Conservation (phyloP, 1,140 invertebrate genomes). For the Geopemphigus sp. region DNA sequence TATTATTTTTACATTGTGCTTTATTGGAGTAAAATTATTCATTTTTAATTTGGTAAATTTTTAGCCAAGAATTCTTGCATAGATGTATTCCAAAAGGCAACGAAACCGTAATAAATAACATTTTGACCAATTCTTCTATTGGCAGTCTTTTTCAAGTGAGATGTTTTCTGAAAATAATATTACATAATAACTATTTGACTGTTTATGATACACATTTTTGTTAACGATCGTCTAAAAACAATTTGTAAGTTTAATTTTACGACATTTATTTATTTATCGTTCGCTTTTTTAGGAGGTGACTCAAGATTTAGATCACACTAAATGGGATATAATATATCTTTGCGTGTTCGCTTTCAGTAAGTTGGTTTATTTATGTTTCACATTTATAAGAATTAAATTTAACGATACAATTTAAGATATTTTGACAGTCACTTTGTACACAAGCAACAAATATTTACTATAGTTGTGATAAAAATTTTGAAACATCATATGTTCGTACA, state of each 20-base stretch:
- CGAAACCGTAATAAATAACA: constrained; percentile 55
- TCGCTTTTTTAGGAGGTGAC: constrained; percentile 60
- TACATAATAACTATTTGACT: no score
- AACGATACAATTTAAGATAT: no score
- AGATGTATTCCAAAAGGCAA: constrained; percentile 60
- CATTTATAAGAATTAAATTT: background rate
- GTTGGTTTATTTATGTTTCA: constrained; percentile 40
- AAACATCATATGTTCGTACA: no score
- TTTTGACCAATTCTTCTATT: constrained; percentile 60
- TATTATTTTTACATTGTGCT: background rate
- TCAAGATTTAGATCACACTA: constrained; percentile 64
- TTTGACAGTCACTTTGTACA: no score
- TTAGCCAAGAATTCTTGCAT: constrained; percentile 59
- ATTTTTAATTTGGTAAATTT: constrained; percentile 53
- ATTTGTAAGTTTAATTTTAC: no score
- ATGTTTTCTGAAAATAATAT: constrained; percentile 18
- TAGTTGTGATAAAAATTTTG: no score
- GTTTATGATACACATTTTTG: no score
- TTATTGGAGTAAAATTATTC: background rate
- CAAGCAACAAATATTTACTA: no score
- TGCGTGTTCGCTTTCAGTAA: constrained; percentile 65
- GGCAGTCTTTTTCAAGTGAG: constrained; percentile 60
- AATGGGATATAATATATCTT: constrained; percentile 64
- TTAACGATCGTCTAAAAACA: no score
- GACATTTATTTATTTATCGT: no score